Conservation (phyloP, 2,797 vertebrate genomes). For the Rhynchotus rufescens region DNA sequence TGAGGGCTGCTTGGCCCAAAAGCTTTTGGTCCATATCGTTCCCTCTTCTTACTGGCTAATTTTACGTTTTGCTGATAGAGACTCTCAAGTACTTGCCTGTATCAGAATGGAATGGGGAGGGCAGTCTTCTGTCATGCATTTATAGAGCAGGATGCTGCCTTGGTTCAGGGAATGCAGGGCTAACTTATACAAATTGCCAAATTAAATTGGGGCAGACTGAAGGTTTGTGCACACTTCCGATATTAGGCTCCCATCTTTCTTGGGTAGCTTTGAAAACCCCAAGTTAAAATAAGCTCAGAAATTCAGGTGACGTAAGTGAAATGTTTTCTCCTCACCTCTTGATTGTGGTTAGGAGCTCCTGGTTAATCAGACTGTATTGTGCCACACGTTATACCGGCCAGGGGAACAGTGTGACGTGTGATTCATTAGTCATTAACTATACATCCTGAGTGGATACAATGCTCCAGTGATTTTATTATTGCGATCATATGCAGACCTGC, state of each 20-base stretch:
- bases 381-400: neutral
- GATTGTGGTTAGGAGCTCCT: neutral
- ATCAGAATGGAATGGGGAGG: neutral
- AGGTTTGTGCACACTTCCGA: neutral
- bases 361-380: neutral
- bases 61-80: neutral
- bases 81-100: neutral
- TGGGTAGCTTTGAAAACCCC: neutral
- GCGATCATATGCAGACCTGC: neutral
- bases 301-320: neutral
- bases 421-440: slow-evolving; percentile 39
- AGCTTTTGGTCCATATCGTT: neutral
- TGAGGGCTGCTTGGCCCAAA: neutral
- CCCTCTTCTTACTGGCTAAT: neutral
- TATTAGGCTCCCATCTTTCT: neutral
- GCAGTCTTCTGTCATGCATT: neutral
- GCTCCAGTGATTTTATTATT: slow-evolving; percentile 31
- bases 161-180: neutral
- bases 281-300: neutral
- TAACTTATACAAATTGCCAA: neutral
- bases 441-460: neutral
- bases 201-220: neutral
- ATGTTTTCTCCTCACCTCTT: accelerated
- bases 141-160: neutral
- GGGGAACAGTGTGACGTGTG: neutral